Base-by-base conservation (phyloP, 2,113 vertebrate species). In the Zapus hudsonius region DNA sequence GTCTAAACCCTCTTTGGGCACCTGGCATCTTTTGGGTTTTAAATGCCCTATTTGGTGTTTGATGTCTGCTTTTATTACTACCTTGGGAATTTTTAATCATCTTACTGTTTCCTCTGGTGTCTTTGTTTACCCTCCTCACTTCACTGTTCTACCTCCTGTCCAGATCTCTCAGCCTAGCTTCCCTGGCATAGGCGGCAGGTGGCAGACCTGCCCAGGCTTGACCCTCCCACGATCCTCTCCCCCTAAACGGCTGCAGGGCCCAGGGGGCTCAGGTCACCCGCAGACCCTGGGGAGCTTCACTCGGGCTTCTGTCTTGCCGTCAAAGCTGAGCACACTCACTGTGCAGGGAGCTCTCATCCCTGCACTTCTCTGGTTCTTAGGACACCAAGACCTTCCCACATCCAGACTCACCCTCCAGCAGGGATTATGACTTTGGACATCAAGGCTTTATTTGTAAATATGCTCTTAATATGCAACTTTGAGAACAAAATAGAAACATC, bases 371-470 rank as follows among this genome's bases (percentile, higher is more conserved):
- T 52, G 87, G 52, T 27, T 59, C 17, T 3, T 0, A 0, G 22
- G 10, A n/a, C 15, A 0, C 2, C 3, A 36, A 52, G 86, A 33
- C 63, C 29, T 38, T 75, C 90, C 74, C n/a, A 0, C 89, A 72
- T 89, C 94, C 89, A 93, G 94, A 93, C 91, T 90, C 93, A 63
- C 20, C 69, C 13, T 93, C 95, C 92, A 67, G 64, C 79, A 40
- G 61, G 93, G 95, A 86, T 42, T 92, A 88, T 81, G 86, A 93
- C 92, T 96, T 89, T 89, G 94, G 92, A 79, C 82, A 94, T 87
- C 19, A 94, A 96, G 93, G 87, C 95, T 97, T 97, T 97, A 66
- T 94, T 75, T 97, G 97, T 98, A 97, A 96, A 98, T 97, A 97
- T 73, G 92, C 96, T 97, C 96, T 97, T 94, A 97, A 97, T 76